Evolutionary conservation across 2,113 vertebrate genomes (phyloP).

Genomic region (Epinephelus moara): DNA sequence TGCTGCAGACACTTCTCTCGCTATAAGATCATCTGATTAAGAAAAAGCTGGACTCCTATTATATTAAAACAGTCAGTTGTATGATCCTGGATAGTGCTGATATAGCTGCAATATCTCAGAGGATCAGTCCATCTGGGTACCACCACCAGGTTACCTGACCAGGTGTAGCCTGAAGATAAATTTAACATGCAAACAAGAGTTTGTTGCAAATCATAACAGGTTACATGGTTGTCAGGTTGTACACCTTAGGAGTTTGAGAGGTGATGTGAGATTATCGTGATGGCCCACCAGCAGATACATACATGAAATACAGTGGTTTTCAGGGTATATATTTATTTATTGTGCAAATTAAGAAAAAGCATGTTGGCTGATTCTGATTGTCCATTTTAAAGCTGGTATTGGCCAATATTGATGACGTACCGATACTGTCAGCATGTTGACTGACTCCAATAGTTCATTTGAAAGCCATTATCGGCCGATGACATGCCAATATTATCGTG

Average conservation of each 20-base stretch:
- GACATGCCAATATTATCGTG: no score
- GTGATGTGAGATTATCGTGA: neutral
- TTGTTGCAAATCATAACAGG: constrained; percentile 12
- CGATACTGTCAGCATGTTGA: no score
- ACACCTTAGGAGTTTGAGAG: neutral
- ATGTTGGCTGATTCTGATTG: no score
- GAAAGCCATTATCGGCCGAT: no score
- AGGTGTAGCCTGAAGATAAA: neutral
- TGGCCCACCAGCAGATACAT: no score
- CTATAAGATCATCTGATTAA: neutral
- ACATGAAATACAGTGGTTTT: no score
- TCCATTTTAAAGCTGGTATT: no score
- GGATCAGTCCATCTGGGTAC: neutral
- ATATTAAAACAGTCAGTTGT: neutral
- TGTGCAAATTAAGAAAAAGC: no score
- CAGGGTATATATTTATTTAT: no score
- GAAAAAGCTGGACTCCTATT: neutral
- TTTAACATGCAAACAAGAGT: neutral
- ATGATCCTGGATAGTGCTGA: neutral
- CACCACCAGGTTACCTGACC: neutral
- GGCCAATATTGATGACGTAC: no score
- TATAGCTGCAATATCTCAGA: no score
- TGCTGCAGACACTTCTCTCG: neutral
- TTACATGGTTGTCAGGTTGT: neutral
- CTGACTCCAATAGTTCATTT: no score